Evolutionary conservation across 2,113 vertebrate species (phyloP).

Genomic region (Castor canadensis): DNA sequence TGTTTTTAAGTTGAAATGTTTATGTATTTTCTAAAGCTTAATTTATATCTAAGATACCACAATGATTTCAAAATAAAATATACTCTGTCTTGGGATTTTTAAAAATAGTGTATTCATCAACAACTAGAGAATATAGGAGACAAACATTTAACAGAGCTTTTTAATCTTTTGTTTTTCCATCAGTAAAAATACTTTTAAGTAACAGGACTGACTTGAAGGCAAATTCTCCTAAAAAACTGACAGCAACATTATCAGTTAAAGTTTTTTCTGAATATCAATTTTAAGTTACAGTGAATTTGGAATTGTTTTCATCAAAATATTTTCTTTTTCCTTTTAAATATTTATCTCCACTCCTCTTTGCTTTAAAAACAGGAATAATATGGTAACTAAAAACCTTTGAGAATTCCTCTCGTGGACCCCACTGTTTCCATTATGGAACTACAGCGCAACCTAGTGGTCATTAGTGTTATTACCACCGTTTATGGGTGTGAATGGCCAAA

Average conservation of each 20-base stretch:
- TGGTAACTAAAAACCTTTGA: background rate
- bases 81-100: background rate
- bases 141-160: background rate
- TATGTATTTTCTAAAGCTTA: constrained; percentile 45
- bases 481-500: background rate
- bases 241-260: background rate
- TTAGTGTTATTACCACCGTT: background rate
- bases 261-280: background rate
- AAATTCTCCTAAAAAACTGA: constrained; percentile 34
- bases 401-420: background rate
- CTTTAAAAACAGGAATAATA: background rate
- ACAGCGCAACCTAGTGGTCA: constrained; percentile 83
- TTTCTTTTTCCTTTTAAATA: constrained; percentile 49
- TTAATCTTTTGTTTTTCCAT: background rate
- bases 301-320: constrained; percentile 43
- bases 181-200: constrained; percentile 13
- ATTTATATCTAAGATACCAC: background rate
- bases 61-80: constrained; percentile 54
- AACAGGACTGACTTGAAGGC: background rate
- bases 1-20: constrained; percentile 45
- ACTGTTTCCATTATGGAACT: constrained; percentile 65
- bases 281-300: background rate
- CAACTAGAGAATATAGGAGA: constrained; percentile 37
- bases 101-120: constrained; percentile 6
- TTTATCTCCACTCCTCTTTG: background rate